Base-by-base conservation (phyloP, 2,797 vertebrate genomes). In the Vireo griseus region DNA sequence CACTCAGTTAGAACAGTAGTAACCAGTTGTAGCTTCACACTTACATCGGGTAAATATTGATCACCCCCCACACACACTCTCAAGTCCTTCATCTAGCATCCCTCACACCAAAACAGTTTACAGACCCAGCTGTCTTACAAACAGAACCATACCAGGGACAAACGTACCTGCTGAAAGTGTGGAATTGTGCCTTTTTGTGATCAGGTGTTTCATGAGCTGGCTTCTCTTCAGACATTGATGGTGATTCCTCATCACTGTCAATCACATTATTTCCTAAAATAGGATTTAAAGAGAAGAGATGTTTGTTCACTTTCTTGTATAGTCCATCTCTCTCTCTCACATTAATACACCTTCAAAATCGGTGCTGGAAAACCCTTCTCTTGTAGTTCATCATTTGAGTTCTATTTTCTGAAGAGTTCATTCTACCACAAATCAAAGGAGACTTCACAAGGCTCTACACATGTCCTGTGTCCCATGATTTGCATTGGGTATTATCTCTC, bases 221-320 rank as follows among this genome's bases (percentile, higher is more conserved):
- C 29, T 96, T 97, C 37, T 93, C 97, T 91, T 97, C 97, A 96
- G 96, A 97, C 20, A 98, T 72, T 4, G 98, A 97, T 10, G 89
- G 93, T 5, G 95, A 95, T 58, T 99, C 99, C 48, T 99, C 98
- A 86, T 98, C 98, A 96, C 98, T 99, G 77, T 98, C 98, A 58
- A 98, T 77, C 47, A 98, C 72, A 5, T 98, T 98, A 92, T 98
- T 98, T 58, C 98, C 98, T 81, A 98, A 96, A 58, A 98, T 20
- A 69, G 72, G 62, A 95, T 90, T 96, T 86, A 85, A 96, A 96
- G 50, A 92, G 24, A 65, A 59, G 37, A 90, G 29, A 71, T 16
- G 35, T 20, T 75, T 25, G 24, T 86, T 81, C 89, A 52, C 51
- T 65, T 76, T 45, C 25, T 57, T 76, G 24, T 37, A 14, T 31